Evolutionary conservation across 2,888 invertebrate species (phyloP).

Genomic region (Syritta pipiens): DNA sequence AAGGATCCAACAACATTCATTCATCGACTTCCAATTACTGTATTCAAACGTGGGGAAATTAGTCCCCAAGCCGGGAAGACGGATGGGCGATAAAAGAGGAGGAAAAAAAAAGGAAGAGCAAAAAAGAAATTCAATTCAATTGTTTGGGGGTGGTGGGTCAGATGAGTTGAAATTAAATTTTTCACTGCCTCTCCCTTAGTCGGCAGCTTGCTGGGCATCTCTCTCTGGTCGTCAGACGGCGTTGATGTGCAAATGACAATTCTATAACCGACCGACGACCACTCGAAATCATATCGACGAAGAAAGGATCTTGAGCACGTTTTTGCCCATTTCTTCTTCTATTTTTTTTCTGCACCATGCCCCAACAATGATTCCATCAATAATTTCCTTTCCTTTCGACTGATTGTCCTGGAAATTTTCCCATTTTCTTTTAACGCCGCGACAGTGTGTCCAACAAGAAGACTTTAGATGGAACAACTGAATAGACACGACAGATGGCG

Average conservation of each 20-base stretch:
- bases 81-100: neutral
- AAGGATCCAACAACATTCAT: no score
- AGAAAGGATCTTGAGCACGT: neutral
- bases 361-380: no score
- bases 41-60: no score
- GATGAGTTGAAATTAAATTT: conserved; percentile 34
- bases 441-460: neutral
- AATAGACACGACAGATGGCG: no score
- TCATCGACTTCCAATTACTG: no score
- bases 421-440: neutral
- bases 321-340: neutral
- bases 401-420: neutral
- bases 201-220: no score
- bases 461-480: no score
- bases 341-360: no score
- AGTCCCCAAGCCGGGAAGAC: neutral
- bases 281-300: conserved; percentile 21
- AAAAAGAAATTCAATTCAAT: neutral
- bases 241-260: conserved; percentile 37
- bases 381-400: neutral
- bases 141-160: neutral
- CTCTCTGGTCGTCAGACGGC: no score
- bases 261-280: conserved; percentile 21
- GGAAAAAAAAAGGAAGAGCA: neutral
- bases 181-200: no score